Percentiles rank a stretch among this genome's conserved stretches.
Evolutionary conservation across 2,797 vertebrate species (phyloP).

Genomic region (Bryconaethiops microstoma): DNA sequence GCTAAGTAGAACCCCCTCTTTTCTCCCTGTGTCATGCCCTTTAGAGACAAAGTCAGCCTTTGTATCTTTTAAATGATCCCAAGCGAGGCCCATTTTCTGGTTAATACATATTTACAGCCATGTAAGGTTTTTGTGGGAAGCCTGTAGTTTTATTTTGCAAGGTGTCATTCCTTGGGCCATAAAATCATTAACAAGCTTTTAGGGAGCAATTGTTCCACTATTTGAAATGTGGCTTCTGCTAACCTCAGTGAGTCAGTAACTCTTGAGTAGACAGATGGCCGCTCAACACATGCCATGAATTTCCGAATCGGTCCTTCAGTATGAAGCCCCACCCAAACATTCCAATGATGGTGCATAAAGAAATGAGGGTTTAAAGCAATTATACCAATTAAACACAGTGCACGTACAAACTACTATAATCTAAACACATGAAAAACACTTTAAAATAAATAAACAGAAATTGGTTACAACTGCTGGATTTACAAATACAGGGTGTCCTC

Average conservation of each 20-base stretch:
- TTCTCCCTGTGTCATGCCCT: slow-evolving; percentile 80
- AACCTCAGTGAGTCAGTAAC: slow-evolving; percentile 72
- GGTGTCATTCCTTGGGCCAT: slow-evolving; percentile 83
- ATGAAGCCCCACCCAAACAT: slow-evolving; percentile 60
- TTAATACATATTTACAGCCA: slow-evolving; percentile 95
- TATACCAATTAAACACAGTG: background rate
- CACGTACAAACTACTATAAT: background rate
- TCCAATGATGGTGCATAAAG: slow-evolving; percentile 34
- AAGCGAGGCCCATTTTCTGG: slow-evolving; percentile 89
- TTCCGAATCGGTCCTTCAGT: slow-evolving; percentile 65
- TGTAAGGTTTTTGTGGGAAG: slow-evolving; percentile 85
- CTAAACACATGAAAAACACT: background rate
- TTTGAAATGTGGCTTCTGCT: slow-evolving; percentile 75
- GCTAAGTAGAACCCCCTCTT: slow-evolving; percentile 89
- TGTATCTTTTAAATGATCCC: slow-evolving; percentile 87
- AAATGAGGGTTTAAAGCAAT: background rate
- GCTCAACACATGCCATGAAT: slow-evolving; percentile 71
- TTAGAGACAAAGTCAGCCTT: slow-evolving; percentile 81
- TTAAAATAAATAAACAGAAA: background rate
- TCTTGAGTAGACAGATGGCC: slow-evolving; percentile 78
- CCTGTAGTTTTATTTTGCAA: slow-evolving; percentile 89
- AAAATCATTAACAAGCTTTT: slow-evolving; percentile 92
- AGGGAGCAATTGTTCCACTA: slow-evolving; percentile 76
- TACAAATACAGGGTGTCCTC: background rate
- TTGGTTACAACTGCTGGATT: background rate